Percentiles rank a stretch among this genome's conserved stretches.
phyloP scores from a whole-genome alignment of 2,888 invertebrate genomes.

The Chrysolina americana region DNA sequence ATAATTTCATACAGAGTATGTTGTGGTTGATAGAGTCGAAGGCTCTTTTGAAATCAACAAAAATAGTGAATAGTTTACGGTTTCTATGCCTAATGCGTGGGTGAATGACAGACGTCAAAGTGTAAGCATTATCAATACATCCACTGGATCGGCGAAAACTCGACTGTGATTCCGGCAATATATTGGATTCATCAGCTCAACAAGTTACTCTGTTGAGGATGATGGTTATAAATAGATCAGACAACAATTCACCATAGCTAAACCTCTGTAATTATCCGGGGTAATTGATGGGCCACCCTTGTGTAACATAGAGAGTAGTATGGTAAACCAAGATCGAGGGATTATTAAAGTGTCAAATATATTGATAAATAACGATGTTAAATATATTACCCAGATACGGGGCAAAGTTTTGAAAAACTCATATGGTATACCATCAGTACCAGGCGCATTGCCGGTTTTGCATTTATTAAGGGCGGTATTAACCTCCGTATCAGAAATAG shows the following conservation, averaged over 20 bases:
- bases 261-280: constrained; percentile 19
- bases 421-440: neutral
- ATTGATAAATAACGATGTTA: neutral
- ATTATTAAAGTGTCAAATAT: neutral
- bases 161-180: constrained; percentile 8
- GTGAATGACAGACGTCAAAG: constrained; percentile 3
- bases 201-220: constrained; percentile 1
- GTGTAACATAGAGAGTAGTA: constrained; percentile 15
- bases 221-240: neutral
- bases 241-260: constrained; percentile 5
- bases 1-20: neutral
- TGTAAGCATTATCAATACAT: constrained; percentile 6
- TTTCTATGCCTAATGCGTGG: constrained; percentile 1
- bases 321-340: neutral
- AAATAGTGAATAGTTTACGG: neutral
- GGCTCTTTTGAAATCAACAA: constrained; percentile 9
- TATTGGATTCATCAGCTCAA: constrained; percentile 9
- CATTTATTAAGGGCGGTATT: neutral
- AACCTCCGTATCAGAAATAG: neutral
- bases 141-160: neutral
- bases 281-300: constrained; percentile 11
- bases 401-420: neutral
- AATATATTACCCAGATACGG: neutral
- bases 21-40: neutral
- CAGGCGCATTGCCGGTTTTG: no score